phyloP scores from a whole-genome alignment of 2,113 vertebrate genomes.

The Castor canadensis region DNA sequence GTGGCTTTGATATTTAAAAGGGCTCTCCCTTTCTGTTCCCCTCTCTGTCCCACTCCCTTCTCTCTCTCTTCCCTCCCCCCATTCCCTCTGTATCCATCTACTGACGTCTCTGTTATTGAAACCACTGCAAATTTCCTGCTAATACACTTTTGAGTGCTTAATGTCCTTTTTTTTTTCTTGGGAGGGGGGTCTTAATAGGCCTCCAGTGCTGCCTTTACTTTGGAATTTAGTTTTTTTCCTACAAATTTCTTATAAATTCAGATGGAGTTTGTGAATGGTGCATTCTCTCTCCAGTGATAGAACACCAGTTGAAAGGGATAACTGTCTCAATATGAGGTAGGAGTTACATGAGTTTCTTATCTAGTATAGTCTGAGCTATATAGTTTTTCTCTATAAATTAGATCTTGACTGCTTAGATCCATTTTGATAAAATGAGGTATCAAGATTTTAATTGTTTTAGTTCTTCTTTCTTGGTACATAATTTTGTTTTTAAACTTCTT shows the following conservation, averaged over 20 bases:
- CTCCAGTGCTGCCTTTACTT: neutral
- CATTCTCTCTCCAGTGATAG: constrained; percentile 1
- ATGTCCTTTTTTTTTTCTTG: neutral
- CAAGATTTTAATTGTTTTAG: constrained; percentile 35
- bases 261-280: constrained; percentile 50
- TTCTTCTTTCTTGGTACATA: constrained; percentile 19
- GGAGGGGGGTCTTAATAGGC: neutral
- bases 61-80: neutral
- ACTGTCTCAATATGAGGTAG: constrained; percentile 29
- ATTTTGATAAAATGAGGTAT: constrained; percentile 53
- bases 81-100: neutral
- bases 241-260: neutral
- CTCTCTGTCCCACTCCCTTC: neutral
- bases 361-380: neutral
- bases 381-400: constrained; percentile 46
- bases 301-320: constrained; percentile 28
- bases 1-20: constrained; percentile 40
- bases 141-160: neutral
- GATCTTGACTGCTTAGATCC: constrained; percentile 47
- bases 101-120: constrained; percentile 14
- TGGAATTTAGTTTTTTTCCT: neutral
- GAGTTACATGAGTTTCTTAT: neutral
- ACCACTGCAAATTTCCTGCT: neutral
- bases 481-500: constrained; percentile 40
- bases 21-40: neutral